Evolutionary conservation across 1,140 invertebrate species (phyloP), one percentile per base, ranked within the genome.

Genomic region (Nylanderia fulva): DNA sequence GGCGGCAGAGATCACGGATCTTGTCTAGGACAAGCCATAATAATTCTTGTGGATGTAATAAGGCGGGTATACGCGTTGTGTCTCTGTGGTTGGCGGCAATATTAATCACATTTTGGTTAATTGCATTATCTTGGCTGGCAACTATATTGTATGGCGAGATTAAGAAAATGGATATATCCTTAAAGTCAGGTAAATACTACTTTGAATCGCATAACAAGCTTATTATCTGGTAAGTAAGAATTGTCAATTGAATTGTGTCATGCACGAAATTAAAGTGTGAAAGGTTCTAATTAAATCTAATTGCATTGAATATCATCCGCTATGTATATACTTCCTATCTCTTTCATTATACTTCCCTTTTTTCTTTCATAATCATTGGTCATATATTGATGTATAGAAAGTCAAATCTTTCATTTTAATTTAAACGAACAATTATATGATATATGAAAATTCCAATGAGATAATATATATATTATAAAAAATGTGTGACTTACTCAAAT

Each of bases 61-160:
- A 54, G 60, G 93, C 92, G 3, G 91, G 92, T 60, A 87, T 93
- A 39, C 92, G 90, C 76, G 86, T 92, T 39, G 86, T 93, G 74
- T 92, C 92, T 15, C 80, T 95, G 77, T 94, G 93, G 91, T 42
- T 95, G 45, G 91, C 91, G n/a, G 88, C 91, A 15, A 69, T 93
- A 68, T 89, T 95, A 56, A 92, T 95, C 52, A 91, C 89, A 0
- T 92, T 94, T 86, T 95, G 95, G 95, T 82, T 95, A 60, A 90
- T 94, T 21, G 90, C 91, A 33, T 88, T 95, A 0, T 94, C 95
- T 8, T 95, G 94, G 94, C 79, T 95, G 24, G 95, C 95, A 29
- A 90, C 94, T n/a, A 90, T 95, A 68, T 89, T 95, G n/a, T 94
- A 95, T 61, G 91, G 92, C 64, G 95, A 95, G 90, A 93, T 95